A percentile compares a stretch with the other conserved stretches of the same genome.
phyloP scores from a whole-genome alignment of 2,888 invertebrate genomes.

The Synanthedon myopaeformis region DNA sequence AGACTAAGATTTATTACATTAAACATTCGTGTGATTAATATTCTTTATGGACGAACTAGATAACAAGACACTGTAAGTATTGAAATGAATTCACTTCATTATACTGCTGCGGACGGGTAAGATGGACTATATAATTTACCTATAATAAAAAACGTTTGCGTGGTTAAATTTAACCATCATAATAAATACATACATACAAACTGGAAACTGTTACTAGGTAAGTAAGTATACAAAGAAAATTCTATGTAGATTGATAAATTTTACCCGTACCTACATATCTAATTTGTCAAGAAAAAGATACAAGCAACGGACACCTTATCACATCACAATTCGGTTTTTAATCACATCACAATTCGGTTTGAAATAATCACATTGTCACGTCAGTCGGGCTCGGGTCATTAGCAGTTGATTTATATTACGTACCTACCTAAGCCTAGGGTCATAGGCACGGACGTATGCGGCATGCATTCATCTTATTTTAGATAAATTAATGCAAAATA shows the following conservation, averaged over 20 bases:
- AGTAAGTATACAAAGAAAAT: background rate
- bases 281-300: background rate
- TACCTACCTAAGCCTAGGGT: slow-evolving; percentile 23
- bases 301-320: background rate
- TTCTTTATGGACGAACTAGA: no score
- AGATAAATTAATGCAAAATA: slow-evolving; percentile 15
- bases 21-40: no score
- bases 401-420: slow-evolving; percentile 19
- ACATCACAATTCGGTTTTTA: background rate
- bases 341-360: background rate
- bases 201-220: no score
- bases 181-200: no score
- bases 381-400: slow-evolving; percentile 35
- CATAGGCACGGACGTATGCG: slow-evolving; percentile 35
- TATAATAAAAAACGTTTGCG: no score
- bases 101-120: no score
- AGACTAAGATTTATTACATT: no score
- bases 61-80: no score
- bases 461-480: slow-evolving; percentile 30
- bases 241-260: background rate
- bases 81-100: no score
- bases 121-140: no score
- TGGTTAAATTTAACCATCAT: no score
- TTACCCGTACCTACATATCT: background rate
- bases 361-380: slow-evolving; percentile 32